These are phyloP conservation scores for Sinocyclocheilus anshuiensis DNA, from an alignment of 2,113 vertebrate species.

Conservation along the genomic window DNA sequence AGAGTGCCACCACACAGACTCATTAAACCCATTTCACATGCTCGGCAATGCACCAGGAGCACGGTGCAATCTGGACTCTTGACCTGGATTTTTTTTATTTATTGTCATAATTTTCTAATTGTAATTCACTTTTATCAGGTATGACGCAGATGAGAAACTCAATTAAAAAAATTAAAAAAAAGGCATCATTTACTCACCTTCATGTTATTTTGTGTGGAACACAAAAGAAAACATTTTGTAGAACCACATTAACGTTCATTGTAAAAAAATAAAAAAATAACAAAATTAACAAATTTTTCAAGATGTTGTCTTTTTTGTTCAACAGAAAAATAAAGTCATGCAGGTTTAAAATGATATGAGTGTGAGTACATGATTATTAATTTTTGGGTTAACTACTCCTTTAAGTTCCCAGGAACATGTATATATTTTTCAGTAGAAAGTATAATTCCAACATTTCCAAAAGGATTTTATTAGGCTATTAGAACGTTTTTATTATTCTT, in stretches of 20 bases:
- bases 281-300: no score
- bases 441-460: neutral
- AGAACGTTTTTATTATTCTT: neutral
- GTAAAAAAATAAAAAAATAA: no score
- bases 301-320: neutral
- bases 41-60: constrained; percentile 6
- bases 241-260: neutral
- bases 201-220: no score
- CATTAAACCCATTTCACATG: constrained; percentile 18
- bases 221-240: neutral
- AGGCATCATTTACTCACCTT: no score
- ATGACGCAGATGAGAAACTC: no score
- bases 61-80: neutral
- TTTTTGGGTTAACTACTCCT: neutral
- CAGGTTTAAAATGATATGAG: neutral
- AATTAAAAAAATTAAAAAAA: no score
- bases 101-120: constrained; percentile 34
- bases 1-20: constrained; percentile 33
- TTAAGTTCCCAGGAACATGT: no score
- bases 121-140: constrained; percentile 36
- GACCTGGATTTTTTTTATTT: constrained; percentile 27
- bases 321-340: neutral
- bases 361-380: neutral
- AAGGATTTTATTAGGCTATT: neutral
- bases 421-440: no score